These are phyloP conservation scores for Avahi laniger DNA, from an alignment of 2,797 vertebrate genomes.

Conservation along the genomic window DNA sequence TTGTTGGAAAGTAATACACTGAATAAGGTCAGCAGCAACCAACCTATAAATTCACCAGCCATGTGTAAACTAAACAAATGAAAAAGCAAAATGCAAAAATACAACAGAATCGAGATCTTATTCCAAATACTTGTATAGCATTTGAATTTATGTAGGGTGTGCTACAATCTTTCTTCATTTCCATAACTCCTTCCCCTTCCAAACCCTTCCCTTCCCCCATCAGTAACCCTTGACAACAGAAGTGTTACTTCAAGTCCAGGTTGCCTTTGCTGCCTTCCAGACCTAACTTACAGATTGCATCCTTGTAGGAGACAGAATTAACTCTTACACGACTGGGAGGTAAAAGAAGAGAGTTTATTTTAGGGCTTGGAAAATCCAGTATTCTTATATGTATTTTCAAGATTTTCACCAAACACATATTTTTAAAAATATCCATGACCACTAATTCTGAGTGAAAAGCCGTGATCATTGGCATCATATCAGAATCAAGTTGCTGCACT, in stretches of 20 bases:
- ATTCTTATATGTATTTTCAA: neutral
- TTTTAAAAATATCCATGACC: neutral
- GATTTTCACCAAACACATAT: neutral
- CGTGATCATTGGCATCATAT: neutral
- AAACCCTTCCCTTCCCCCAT: conserved; percentile 47
- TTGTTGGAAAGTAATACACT: neutral
- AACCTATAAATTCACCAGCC: neutral
- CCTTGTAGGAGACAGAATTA: conserved; percentile 28
- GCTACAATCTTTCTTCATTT: conserved; percentile 51
- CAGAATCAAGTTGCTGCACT: neutral
- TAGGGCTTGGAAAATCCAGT: neutral
- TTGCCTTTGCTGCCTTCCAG: conserved; percentile 63
- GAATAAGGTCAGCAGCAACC: neutral
- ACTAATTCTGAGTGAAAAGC: neutral
- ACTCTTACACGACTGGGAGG: conserved; percentile 43
- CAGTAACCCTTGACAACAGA: conserved; percentile 67
- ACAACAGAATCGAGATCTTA: neutral
- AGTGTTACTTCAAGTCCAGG: conserved; percentile 66
- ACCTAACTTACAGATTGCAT: conserved; percentile 29
- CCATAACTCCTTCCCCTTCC: conserved; percentile 41
- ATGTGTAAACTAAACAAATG: conserved; percentile 28
- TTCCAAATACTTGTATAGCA: conserved; percentile 24
- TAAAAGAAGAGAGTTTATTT: neutral
- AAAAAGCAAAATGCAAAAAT: conserved; percentile 34
- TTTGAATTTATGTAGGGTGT: neutral